Evolutionary conservation across 2,113 vertebrate species (phyloP).

Genomic region (Enhydra lutris): DNA sequence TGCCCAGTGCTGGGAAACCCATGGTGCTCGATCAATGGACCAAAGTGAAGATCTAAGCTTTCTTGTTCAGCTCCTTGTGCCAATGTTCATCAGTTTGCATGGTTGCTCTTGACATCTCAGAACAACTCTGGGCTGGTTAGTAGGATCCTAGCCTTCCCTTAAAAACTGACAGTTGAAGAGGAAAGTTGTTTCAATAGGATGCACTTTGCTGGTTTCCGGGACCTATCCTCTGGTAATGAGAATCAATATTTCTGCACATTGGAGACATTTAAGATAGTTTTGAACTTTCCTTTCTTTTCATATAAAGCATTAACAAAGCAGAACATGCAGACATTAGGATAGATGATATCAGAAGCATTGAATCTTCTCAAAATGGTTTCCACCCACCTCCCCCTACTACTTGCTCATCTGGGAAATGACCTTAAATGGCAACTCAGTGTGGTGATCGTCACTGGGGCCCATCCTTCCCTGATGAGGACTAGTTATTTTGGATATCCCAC

Average conservation of each 20-base stretch:
- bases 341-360: not conserved
- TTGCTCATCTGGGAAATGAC: not conserved
- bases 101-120: not conserved
- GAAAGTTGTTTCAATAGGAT: not conserved
- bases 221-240: not conserved
- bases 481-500: not conserved
- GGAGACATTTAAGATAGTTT: not conserved
- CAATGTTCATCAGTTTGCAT: not conserved
- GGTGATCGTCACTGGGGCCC: not conserved
- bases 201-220: not conserved
- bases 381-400: not conserved
- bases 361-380: not conserved
- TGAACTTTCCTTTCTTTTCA: not conserved
- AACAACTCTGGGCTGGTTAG: not conserved
- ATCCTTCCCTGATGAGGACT: not conserved
- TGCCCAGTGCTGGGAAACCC: not conserved
- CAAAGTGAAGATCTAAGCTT: not conserved
- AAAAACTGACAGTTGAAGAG: not conserved
- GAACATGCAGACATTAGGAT: not conserved
- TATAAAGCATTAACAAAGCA: not conserved
- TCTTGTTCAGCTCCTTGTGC: not conserved
- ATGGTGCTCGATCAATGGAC: not conserved
- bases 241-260: not conserved
- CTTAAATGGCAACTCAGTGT: not conserved
- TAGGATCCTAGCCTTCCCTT: not conserved